Percentiles rank a stretch among this genome's conserved stretches.
Conservation (phyloP, 2,888 invertebrate genomes). For the Acleris literana region DNA sequence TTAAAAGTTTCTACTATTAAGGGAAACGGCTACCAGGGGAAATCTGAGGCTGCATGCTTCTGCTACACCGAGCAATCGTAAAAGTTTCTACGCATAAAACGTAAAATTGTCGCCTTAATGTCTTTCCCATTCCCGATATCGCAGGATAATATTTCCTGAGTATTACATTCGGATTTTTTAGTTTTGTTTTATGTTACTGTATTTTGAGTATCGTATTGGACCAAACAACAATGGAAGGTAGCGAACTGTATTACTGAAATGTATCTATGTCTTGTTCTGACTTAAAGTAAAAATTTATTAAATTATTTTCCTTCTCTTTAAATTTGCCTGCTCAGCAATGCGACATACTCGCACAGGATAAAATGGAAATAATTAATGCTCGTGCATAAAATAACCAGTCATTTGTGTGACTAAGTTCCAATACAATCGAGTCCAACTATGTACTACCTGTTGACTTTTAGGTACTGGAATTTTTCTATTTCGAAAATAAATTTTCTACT, state of each 20-base stretch:
- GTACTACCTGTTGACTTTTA: too few species aligned
- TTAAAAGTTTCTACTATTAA: slow-evolving; percentile 61
- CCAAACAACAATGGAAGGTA: not conserved
- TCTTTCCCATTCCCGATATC: slow-evolving; percentile 22
- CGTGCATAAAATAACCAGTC: too few species aligned
- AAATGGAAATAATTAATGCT: too few species aligned
- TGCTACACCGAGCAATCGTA: slow-evolving; percentile 41
- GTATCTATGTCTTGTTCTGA: not conserved
- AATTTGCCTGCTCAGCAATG: too few species aligned
- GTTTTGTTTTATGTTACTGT: not conserved
- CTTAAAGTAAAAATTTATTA: too few species aligned
- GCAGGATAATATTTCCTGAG: slow-evolving; percentile 21
- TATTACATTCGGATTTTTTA: slow-evolving; percentile 19
- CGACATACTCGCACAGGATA: too few species aligned
- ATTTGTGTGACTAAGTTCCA: too few species aligned
- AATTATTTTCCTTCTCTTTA: too few species aligned
- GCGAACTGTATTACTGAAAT: not conserved
- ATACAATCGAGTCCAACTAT: too few species aligned
- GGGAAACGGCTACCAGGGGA: slow-evolving; percentile 61
- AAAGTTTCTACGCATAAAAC: slow-evolving; percentile 42
- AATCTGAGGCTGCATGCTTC: slow-evolving; percentile 51
- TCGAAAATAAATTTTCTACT: too few species aligned
- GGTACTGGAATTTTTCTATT: too few species aligned
- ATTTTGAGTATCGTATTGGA: not conserved
- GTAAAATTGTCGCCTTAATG: slow-evolving; percentile 34